Conservation (phyloP, 2,113 vertebrate species). For the Paramisgurnus dabryanus region DNA sequence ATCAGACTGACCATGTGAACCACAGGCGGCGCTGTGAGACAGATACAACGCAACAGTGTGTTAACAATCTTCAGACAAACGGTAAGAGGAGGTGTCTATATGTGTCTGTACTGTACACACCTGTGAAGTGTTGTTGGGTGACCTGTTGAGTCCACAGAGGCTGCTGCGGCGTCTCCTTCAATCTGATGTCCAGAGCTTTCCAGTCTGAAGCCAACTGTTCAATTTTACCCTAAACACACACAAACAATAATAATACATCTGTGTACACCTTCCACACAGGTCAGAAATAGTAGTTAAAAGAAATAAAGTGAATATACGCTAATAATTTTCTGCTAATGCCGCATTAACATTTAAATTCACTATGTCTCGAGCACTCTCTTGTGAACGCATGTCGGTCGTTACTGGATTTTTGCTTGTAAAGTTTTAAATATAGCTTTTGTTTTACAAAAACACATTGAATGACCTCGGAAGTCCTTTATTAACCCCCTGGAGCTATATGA, state of each 20-base stretch:
- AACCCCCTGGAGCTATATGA: no score
- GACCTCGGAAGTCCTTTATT: no score
- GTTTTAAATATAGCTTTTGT: no score
- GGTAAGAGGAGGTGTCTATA: background rate
- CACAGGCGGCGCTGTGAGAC: constrained; percentile 60
- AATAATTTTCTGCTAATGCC: no score
- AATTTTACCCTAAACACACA: constrained; percentile 66
- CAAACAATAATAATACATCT: background rate
- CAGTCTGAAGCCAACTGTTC: constrained; percentile 76
- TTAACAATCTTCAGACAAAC: background rate
- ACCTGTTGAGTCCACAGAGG: constrained; percentile 67
- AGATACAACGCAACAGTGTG: background rate
- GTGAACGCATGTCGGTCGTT: no score
- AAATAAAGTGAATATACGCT: no score
- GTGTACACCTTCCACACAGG: no score
- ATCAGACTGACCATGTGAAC: constrained; percentile 72
- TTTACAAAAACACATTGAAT: no score
- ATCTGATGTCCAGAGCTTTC: constrained; percentile 71
- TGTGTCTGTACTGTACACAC: constrained; percentile 57
- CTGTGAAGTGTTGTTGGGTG: constrained; percentile 72
- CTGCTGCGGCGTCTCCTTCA: constrained; percentile 69
- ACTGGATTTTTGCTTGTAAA: no score
- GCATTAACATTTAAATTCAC: no score
- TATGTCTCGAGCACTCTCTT: no score
- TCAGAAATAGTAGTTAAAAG: no score